Evolutionary conservation across 1,140 invertebrate genomes (phyloP).

Genomic region (Lerema accius): DNA sequence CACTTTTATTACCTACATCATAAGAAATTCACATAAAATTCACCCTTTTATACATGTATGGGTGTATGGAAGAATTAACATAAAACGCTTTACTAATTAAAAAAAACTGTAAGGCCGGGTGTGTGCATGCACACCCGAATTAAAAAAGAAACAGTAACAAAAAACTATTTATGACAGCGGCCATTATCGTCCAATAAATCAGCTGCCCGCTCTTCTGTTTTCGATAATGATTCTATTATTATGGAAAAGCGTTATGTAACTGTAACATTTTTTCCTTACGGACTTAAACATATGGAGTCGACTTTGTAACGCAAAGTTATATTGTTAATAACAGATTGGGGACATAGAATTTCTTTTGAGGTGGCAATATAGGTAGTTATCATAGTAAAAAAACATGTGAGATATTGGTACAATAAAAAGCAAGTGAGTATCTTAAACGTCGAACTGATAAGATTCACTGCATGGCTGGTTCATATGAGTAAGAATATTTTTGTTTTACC

Average conservation of each 20-base stretch:
- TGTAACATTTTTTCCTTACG: slow-evolving; percentile 75
- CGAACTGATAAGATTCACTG: no score
- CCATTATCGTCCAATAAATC: slow-evolving; percentile 82
- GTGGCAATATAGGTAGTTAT: no score
- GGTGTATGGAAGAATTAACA: slow-evolving; percentile 13
- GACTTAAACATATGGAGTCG: slow-evolving; percentile 45
- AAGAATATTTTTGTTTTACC: no score
- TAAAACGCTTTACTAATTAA: slow-evolving; percentile 22
- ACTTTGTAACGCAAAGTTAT: slow-evolving; percentile 29
- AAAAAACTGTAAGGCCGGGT: slow-evolving; percentile 45
- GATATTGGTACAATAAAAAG: no score
- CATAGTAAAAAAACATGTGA: no score
- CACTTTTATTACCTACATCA: no score
- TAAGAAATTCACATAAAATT: no score
- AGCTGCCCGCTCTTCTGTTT: slow-evolving; percentile 82
- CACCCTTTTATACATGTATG: no score
- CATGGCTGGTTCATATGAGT: no score
- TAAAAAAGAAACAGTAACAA: slow-evolving; percentile 69
- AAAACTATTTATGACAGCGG: slow-evolving; percentile 80
- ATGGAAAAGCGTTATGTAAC: slow-evolving; percentile 82
- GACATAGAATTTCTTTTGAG: no score
- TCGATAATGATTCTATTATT: slow-evolving; percentile 83
- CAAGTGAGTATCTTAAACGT: no score
- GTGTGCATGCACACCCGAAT: slow-evolving; percentile 51
- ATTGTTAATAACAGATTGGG: no score